Percentiles rank a stretch among this genome's conserved stretches.
phyloP scores from a whole-genome alignment of 2,113 vertebrate genomes.

The Eleginops maclovinus region DNA sequence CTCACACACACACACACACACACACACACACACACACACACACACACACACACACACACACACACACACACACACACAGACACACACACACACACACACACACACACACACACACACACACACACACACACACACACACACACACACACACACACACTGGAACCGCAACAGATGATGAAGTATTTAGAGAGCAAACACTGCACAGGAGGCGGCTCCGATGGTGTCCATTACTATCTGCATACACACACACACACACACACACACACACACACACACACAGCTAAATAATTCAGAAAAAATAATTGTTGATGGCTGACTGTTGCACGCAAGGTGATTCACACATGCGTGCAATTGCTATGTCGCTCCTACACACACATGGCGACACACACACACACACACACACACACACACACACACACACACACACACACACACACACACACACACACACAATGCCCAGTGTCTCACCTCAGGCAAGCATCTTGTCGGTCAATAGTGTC shows the following conservation, averaged over 20 bases:
- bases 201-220: conserved; percentile 40
- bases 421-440: conserved; percentile 11
- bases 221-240: conserved; percentile 38
- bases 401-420: conserved; percentile 23
- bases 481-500: conserved; percentile 76
- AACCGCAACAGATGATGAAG: conserved; percentile 51
- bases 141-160: conserved; percentile 37
- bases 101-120: conserved; percentile 19
- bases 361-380: neutral
- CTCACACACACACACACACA: conserved; percentile 30
- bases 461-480: conserved; percentile 71
- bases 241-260: conserved; percentile 3
- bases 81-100: conserved; percentile 38
- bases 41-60: conserved; percentile 36
- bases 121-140: conserved; percentile 5
- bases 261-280: conserved; percentile 1
- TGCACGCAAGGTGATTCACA: conserved; percentile 50
- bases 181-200: conserved; percentile 48
- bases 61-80: conserved; percentile 10
- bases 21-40: conserved; percentile 17
- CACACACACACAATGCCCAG: conserved; percentile 55
- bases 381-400: conserved; percentile 21
- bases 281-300: neutral
- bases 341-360: neutral
- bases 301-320: conserved; percentile 29